Base-by-base conservation (phyloP, 1,140 invertebrate genomes). In the Plodia interpunctella region DNA sequence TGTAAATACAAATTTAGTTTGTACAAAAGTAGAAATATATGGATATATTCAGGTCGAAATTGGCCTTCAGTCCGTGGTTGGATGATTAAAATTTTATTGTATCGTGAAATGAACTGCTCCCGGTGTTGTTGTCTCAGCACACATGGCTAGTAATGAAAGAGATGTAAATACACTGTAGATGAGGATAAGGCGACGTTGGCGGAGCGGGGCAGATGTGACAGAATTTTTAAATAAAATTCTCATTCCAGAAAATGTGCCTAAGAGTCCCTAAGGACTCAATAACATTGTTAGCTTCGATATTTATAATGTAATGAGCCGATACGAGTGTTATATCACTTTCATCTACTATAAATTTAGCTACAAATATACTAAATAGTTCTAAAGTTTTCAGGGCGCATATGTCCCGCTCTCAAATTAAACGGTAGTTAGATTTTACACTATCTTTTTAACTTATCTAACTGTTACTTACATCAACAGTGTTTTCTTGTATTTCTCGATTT, bases 211-310 rank as follows among this genome's bases (percentile, higher is more conserved):
- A 76, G 60, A 79, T 74, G 78, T 70, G 65, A 57, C 67, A 56
- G 55, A 65, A 66, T 60, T 59, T 57, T 64, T 60, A 54, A 6
- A 65, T 65, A 62, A 67, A 66, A 59, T 64, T 64, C 59, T 72
- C 61, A 81, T 72, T 74, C 68, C 72, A 76, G 78, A 76, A 74
- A 78, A 80, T 81, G 80, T 85, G 80, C 80, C 82, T 85, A 80
- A 78, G 74, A 77, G 78, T 78, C 76, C 61, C 21, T 55, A 63
- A 28, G 61, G 66, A 49, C 74, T 76, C 69, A 65, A 55, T 72
- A 66, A 74, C 65, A 72, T 65, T 66, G 58, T 78, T 75, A 81
- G 76, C 75, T 77, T 80, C 69, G 63, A 72, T 76, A 65, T 65
- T 76, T 74, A 63, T 70, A 66, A 72, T 62, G 63, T 71, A 59